These are phyloP conservation scores for Galerucella calmariensis DNA, from an alignment of 2,888 invertebrate genomes.

Conservation along the genomic window DNA sequence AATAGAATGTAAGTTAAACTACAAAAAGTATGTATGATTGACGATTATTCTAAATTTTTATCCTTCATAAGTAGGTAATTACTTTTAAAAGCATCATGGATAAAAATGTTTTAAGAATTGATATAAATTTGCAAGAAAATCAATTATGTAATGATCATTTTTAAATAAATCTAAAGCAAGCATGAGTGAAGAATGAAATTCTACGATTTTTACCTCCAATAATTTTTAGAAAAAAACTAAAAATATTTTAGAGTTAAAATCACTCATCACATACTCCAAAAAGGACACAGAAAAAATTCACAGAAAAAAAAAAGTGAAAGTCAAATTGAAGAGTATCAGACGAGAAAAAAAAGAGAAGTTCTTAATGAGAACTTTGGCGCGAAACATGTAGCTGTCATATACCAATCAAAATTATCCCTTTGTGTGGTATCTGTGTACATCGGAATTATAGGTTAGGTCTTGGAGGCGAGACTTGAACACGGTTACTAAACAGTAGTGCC, in stretches of 20 bases:
- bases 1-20: too few species aligned
- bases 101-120: too few species aligned
- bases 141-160: background rate
- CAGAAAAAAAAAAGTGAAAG: conserved; percentile 19
- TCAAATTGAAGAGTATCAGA: conserved; percentile 10
- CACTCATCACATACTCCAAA: conserved; percentile 29
- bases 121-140: background rate
- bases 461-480: conserved; percentile 52
- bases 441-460: conserved; percentile 47
- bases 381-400: conserved; percentile 15
- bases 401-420: conserved; percentile 29
- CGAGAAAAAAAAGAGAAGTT: conserved; percentile 12
- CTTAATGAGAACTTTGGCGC: conserved; percentile 22
- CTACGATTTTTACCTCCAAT: conserved; percentile 1
- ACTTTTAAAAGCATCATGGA: too few species aligned
- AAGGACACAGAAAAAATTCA: conserved; percentile 21
- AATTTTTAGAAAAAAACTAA: background rate
- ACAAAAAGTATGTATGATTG: too few species aligned
- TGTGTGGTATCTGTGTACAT: conserved; percentile 24
- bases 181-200: background rate
- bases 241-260: conserved; percentile 7
- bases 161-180: background rate
- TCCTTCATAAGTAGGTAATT: too few species aligned
- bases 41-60: too few species aligned
- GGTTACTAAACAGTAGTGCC: conserved; percentile 52